Evolutionary conservation across 2,888 invertebrate genomes (phyloP).

Genomic region (Eupsilia transversa): DNA sequence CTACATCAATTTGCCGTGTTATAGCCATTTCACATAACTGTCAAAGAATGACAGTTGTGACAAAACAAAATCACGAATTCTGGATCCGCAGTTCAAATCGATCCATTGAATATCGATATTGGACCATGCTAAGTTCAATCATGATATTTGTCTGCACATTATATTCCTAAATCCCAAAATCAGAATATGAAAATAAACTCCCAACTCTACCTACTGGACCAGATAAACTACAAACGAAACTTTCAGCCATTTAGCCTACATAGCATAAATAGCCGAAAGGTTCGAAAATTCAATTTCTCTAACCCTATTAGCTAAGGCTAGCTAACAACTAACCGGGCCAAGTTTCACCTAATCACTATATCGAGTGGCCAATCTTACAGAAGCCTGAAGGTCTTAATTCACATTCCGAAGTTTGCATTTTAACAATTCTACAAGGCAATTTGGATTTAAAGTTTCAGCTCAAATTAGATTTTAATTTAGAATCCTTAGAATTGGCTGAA

Average conservation of each 20-base stretch:
- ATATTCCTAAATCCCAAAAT: background rate
- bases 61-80: no score
- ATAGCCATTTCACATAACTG: background rate
- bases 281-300: slow-evolving; percentile 59
- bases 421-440: slow-evolving; percentile 47
- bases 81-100: no score
- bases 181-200: slow-evolving; percentile 17
- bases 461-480: slow-evolving; percentile 44
- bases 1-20: no score
- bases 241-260: slow-evolving; percentile 22
- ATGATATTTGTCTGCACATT: background rate
- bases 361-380: slow-evolving; percentile 39
- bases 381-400: slow-evolving; percentile 38
- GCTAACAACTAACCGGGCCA: slow-evolving; percentile 28
- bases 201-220: background rate
- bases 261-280: slow-evolving; percentile 41
- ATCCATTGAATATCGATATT: no score
- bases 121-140: no score
- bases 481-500: background rate
- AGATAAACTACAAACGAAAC: slow-evolving; percentile 17
- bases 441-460: slow-evolving; percentile 23
- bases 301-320: slow-evolving; percentile 43
- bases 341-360: slow-evolving; percentile 56
- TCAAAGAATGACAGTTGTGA: no score
- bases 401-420: slow-evolving; percentile 56